Evolutionary conservation across 1,140 invertebrate genomes (phyloP).

Genomic region (Ooceraea biroi): DNA sequence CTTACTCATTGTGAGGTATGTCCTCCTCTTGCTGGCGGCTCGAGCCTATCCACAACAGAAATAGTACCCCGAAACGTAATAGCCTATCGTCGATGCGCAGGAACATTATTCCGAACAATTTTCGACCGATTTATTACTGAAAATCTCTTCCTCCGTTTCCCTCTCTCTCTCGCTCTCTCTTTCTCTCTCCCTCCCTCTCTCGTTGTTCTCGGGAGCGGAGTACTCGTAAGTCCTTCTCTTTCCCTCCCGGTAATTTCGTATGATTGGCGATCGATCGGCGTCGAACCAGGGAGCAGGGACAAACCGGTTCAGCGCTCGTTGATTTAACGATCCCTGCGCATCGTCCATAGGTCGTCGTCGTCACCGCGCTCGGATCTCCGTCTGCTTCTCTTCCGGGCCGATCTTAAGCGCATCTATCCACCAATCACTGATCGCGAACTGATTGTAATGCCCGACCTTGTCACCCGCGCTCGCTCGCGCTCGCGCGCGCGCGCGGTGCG

Average conservation of each 20-base stretch:
- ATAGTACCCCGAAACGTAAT: constrained; percentile 78
- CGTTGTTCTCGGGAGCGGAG: constrained; percentile 50
- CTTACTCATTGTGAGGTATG: constrained; percentile 94
- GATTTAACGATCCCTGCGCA: constrained; percentile 43
- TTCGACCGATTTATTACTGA: constrained; percentile 32
- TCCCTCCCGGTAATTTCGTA: constrained; percentile 13
- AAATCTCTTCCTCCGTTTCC: constrained; percentile 33
- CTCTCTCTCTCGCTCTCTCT: constrained; percentile 22
- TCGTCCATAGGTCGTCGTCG: constrained; percentile 40
- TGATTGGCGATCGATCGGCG: constrained; percentile 48
- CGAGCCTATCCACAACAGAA: constrained; percentile 79
- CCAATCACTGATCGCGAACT: constrained; percentile 9
- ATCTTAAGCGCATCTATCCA: constrained; percentile 45
- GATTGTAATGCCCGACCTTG: neutral
- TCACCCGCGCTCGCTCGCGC: neutral
- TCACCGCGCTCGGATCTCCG: neutral
- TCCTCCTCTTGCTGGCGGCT: constrained; percentile 91
- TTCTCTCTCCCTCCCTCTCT: constrained; percentile 26
- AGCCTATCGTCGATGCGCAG: constrained; percentile 63
- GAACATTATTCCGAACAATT: constrained; percentile 70
- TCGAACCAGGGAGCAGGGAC: constrained; percentile 31
- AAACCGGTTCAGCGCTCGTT: constrained; percentile 36
- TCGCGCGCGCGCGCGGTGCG: neutral
- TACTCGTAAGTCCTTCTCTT: constrained; percentile 23
- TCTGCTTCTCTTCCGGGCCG: neutral